These are phyloP conservation scores for Sparus aurata DNA, from an alignment of 2,797 vertebrate genomes.

Conservation along the genomic window DNA sequence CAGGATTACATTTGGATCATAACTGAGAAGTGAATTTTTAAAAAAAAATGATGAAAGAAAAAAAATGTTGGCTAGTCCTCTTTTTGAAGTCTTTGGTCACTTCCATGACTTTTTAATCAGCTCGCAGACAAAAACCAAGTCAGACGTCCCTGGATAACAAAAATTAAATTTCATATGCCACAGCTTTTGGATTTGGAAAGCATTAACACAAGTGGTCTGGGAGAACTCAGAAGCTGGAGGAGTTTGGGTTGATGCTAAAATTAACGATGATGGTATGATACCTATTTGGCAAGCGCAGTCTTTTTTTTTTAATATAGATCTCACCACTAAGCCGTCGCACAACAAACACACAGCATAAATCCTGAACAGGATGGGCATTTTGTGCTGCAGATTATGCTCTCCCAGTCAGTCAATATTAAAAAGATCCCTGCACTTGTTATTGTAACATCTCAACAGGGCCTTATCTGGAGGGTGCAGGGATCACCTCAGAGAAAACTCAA, in stretches of 20 bases:
- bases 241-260: constrained; percentile 24
- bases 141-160: constrained; percentile 45
- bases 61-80: neutral
- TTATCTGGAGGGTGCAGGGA: constrained; percentile 77
- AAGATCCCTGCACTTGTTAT: constrained; percentile 65
- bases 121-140: constrained; percentile 37
- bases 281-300: constrained; percentile 29
- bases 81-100: neutral
- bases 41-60: neutral
- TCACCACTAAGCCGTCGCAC: constrained; percentile 37
- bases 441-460: constrained; percentile 61
- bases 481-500: constrained; percentile 76
- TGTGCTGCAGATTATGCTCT: constrained; percentile 57
- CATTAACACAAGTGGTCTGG: constrained; percentile 25
- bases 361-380: constrained; percentile 47
- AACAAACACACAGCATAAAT: constrained; percentile 41
- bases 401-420: constrained; percentile 72
- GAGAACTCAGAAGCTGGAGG: constrained; percentile 6
- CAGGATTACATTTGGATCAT: neutral
- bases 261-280: constrained; percentile 27
- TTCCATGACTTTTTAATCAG: constrained; percentile 36
- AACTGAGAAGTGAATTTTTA: neutral
- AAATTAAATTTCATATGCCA: constrained; percentile 24
- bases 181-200: constrained; percentile 38
- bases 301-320: constrained; percentile 53